phyloP scores from a whole-genome alignment of 2,888 invertebrate species.

The Eugnorisma glareosa region DNA sequence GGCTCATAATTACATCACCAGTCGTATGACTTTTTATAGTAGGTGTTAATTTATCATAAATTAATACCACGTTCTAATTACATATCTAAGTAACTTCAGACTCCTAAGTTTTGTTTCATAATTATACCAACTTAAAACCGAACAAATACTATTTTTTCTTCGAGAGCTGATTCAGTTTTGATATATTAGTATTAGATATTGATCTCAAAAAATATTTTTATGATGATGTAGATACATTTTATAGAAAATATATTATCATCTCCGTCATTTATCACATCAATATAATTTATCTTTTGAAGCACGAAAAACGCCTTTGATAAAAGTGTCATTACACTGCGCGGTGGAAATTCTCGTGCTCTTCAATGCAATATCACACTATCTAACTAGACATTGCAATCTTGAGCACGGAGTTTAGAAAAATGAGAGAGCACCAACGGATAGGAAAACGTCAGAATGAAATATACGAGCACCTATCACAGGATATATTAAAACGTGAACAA shows the following conservation, averaged over 20 bases:
- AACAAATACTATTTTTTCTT: neutral
- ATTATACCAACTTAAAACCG: neutral
- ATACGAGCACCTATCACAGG: conserved; percentile 40
- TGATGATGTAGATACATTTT: neutral
- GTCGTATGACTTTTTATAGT: neutral
- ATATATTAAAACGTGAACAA: conserved; percentile 41
- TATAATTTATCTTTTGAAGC: conserved; percentile 35
- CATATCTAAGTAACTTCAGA: neutral
- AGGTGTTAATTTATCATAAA: neutral
- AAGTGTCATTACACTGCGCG: conserved; percentile 41
- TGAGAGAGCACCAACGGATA: conserved; percentile 25
- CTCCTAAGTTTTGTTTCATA: neutral
- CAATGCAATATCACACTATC: conserved; percentile 39
- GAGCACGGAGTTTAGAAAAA: conserved; percentile 48
- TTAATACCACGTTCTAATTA: neutral
- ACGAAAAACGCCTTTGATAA: conserved; percentile 43
- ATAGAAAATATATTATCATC: conserved; percentile 8
- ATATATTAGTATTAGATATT: neutral
- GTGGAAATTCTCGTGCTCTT: conserved; percentile 15
- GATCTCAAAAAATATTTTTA: conserved; percentile 14
- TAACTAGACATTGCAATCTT: conserved; percentile 51
- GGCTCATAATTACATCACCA: conserved; percentile 15
- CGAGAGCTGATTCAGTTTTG: neutral
- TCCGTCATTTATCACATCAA: conserved; percentile 43
- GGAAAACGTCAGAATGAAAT: conserved; percentile 40